Percentiles rank a stretch among this genome's conserved stretches.
Evolutionary conservation across 1,140 invertebrate genomes (phyloP).

Genomic region (Ditylenchus dipsaci): DNA sequence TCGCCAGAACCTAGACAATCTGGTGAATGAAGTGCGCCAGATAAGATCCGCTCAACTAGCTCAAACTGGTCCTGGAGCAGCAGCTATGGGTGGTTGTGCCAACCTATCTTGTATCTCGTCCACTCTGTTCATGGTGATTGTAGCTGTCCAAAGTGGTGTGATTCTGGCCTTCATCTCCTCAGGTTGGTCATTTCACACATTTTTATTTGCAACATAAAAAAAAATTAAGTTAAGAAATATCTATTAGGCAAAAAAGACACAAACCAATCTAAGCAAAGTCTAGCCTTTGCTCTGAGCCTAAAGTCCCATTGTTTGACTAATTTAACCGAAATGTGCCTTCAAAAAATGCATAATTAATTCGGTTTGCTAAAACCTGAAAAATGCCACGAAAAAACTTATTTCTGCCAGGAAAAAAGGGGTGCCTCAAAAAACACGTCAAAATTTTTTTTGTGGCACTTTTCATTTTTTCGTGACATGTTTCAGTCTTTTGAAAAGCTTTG

Average conservation of each 20-base stretch:
- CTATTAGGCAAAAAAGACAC: background rate
- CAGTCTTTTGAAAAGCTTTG: too few relatives aligned
- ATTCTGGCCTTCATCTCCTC: constrained; percentile 49
- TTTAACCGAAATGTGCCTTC: background rate
- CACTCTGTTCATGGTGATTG: constrained; percentile 49
- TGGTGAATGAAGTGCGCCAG: constrained; percentile 44
- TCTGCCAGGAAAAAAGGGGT: too few relatives aligned
- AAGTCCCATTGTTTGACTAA: background rate
- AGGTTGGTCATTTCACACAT: constrained; percentile 35
- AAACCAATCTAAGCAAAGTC: background rate
- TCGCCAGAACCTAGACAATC: constrained; percentile 30
- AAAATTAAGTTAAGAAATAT: too few relatives aligned
- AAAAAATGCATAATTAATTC: constrained; percentile 17
- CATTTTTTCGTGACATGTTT: too few relatives aligned
- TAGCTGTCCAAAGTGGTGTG: constrained; percentile 40
- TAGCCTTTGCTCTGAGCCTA: background rate
- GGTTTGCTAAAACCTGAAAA: too few relatives aligned
- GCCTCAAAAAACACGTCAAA: too few relatives aligned
- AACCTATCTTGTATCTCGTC: constrained; percentile 39
- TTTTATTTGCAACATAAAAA: constrained; percentile 18
- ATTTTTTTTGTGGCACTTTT: too few relatives aligned
- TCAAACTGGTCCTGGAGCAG: constrained; percentile 1
- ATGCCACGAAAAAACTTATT: background rate
- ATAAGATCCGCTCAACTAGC: constrained; percentile 35
- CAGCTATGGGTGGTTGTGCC: constrained; percentile 8